These are phyloP conservation scores for Chloebia gouldiae DNA, from an alignment of 2,113 vertebrate genomes.

Conservation along the genomic window DNA sequence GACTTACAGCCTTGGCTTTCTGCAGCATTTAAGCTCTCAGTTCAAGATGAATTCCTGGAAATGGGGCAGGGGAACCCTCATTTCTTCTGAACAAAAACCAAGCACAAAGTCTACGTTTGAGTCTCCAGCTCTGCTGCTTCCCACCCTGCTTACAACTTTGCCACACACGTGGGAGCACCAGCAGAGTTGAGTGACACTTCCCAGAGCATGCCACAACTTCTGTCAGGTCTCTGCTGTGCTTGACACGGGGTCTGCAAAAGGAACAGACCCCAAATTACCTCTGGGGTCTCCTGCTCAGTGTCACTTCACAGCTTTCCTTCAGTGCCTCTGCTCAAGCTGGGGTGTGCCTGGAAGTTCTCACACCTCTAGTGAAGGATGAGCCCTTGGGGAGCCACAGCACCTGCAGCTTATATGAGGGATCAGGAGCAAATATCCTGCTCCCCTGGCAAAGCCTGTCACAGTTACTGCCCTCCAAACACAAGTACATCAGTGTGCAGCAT, in stretches of 20 bases:
- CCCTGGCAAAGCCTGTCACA: not conserved
- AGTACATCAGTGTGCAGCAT: fast-evolving
- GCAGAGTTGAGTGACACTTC: not conserved
- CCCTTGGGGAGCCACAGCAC: not conserved
- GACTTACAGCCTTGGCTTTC: not conserved
- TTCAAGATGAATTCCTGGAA: not conserved
- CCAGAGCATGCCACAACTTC: too few species aligned
- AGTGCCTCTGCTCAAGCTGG: fast-evolving
- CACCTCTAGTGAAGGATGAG: not conserved
- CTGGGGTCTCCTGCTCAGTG: not conserved
- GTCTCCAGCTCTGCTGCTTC: not conserved
- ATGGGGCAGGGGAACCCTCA: fast-evolving
- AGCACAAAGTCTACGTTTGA: not conserved
- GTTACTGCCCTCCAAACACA: not conserved
- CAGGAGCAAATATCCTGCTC: not conserved
- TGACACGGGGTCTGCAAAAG: not conserved
- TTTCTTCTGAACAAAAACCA: not conserved
- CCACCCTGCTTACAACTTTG: too few species aligned
- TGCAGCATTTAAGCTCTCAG: not conserved
- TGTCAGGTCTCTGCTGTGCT: not conserved
- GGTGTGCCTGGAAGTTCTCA: not conserved
- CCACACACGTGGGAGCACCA: fast-evolving
- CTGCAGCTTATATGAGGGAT: not conserved
- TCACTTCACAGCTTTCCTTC: not conserved
- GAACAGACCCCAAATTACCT: not conserved